phyloP scores from a whole-genome alignment of 2,888 invertebrate genomes.

The Cryptocephalus moraei region DNA sequence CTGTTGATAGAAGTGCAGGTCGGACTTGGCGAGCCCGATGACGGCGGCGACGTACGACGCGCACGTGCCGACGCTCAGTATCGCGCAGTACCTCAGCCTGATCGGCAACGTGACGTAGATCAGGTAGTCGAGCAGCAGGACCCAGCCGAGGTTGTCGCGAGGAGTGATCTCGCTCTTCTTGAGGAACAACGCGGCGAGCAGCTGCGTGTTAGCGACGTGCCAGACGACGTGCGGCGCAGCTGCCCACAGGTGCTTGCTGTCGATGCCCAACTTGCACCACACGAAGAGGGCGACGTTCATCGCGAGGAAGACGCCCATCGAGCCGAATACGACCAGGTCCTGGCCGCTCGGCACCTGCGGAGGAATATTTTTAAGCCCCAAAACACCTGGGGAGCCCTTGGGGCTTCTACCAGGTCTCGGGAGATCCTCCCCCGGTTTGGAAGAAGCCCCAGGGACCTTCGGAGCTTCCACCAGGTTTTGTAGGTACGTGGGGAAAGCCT shows the following conservation, averaged over 20 bases:
- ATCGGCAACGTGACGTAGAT: slow-evolving; percentile 65
- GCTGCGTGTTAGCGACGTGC: slow-evolving; percentile 51
- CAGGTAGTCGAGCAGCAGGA: slow-evolving; percentile 59
- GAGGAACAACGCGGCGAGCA: slow-evolving; percentile 51
- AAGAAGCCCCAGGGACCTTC: no score
- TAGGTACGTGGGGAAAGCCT: no score
- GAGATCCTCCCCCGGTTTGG: no score
- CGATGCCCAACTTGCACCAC: slow-evolving; percentile 31
- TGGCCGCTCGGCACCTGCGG: slow-evolving; percentile 41
- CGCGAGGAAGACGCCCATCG: slow-evolving; percentile 34
- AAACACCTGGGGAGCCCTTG: no score
- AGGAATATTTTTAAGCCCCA: no score
- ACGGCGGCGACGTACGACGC: slow-evolving; percentile 50
- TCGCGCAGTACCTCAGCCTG: slow-evolving; percentile 50
- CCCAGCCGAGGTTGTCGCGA: slow-evolving; percentile 62
- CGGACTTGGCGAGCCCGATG: slow-evolving; percentile 44
- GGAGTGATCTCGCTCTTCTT: slow-evolving; percentile 48
- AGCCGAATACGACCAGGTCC: slow-evolving; percentile 30
- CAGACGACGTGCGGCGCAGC: slow-evolving; percentile 56
- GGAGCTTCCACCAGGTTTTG: no score
- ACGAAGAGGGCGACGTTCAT: slow-evolving; percentile 34
- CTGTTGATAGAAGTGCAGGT: slow-evolving; percentile 42
- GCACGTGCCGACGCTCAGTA: slow-evolving; percentile 51
- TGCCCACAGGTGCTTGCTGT: slow-evolving; percentile 40
- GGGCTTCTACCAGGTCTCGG: not conserved